Percentiles rank a stretch among this genome's conserved stretches.
These are phyloP conservation scores for Rhodophaea formosa DNA, from an alignment of 2,888 invertebrate genomes.

Conservation along the genomic window DNA sequence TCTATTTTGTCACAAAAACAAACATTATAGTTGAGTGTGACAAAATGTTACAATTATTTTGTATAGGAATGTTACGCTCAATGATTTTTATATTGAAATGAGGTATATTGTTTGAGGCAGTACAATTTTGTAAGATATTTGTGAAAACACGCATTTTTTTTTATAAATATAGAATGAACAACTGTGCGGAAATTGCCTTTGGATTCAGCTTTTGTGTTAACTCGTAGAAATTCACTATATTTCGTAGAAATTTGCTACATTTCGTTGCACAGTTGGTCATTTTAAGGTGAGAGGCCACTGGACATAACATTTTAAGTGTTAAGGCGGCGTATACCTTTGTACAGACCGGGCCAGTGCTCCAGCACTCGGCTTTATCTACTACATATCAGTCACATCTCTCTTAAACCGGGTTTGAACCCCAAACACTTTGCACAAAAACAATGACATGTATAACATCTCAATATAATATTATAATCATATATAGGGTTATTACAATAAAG, in stretches of 20 bases:
- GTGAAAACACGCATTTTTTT: constrained; percentile 35
- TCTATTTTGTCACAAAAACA: constrained; percentile 12
- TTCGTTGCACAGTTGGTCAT: constrained; percentile 36
- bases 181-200: constrained; percentile 33
- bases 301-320: constrained; percentile 71
- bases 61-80: constrained; percentile 23
- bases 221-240: constrained; percentile 27
- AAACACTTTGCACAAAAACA: constrained; percentile 78
- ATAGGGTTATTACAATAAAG: constrained; percentile 76
- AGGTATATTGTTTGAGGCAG: constrained; percentile 58
- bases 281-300: constrained; percentile 56
- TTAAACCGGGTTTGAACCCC: constrained; percentile 65
- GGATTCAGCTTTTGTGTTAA: constrained; percentile 25
- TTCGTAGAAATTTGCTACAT: constrained; percentile 27
- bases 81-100: constrained; percentile 40
- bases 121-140: constrained; percentile 22
- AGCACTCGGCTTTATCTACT: constrained; percentile 65
- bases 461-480: constrained; percentile 75
- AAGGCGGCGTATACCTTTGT: constrained; percentile 80
- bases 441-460: constrained; percentile 79
- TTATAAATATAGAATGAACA: constrained; percentile 41
- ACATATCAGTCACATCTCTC: constrained; percentile 79
- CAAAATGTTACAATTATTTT: constrained; percentile 28
- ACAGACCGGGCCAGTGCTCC: constrained; percentile 65
- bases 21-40: not conserved